Conservation (phyloP, 2,113 vertebrate species). For the Larimichthys crocea region DNA sequence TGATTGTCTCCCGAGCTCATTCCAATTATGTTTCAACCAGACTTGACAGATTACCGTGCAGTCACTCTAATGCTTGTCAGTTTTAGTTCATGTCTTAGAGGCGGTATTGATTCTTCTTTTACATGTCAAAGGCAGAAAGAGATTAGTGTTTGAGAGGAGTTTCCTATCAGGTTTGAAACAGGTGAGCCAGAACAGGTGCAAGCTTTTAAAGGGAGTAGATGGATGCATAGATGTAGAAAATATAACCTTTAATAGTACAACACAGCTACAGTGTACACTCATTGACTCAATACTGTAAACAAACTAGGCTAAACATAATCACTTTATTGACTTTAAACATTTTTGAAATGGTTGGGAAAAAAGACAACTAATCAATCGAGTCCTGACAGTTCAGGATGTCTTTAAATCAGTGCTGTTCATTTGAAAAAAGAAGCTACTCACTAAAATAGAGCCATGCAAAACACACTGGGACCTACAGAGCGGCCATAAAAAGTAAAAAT, state of each 20-base stretch:
- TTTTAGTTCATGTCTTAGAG: slow-evolving; percentile 4
- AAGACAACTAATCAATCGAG: too few species aligned
- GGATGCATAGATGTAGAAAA: background rate
- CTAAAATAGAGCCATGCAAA: too few species aligned
- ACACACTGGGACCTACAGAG: too few species aligned
- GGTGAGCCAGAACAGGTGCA: background rate
- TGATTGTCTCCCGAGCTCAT: slow-evolving; percentile 19
- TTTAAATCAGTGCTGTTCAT: background rate
- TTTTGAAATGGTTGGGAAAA: background rate
- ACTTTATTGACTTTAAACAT: background rate
- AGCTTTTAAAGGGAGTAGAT: background rate
- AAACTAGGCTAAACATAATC: background rate
- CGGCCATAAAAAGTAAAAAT: too few species aligned
- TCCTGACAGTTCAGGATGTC: background rate
- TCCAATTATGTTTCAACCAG: slow-evolving; percentile 8
- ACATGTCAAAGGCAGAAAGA: background rate
- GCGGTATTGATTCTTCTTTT: slow-evolving; percentile 1
- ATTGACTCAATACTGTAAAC: background rate
- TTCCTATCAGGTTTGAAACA: background rate
- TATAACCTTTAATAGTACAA: background rate
- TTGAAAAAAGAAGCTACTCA: background rate
- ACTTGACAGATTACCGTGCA: slow-evolving; percentile 25
- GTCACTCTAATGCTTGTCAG: background rate
- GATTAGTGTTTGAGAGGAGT: background rate
- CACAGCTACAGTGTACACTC: background rate